Conservation (phyloP, 2,888 invertebrate genomes). For the Octonoba sinensis region DNA sequence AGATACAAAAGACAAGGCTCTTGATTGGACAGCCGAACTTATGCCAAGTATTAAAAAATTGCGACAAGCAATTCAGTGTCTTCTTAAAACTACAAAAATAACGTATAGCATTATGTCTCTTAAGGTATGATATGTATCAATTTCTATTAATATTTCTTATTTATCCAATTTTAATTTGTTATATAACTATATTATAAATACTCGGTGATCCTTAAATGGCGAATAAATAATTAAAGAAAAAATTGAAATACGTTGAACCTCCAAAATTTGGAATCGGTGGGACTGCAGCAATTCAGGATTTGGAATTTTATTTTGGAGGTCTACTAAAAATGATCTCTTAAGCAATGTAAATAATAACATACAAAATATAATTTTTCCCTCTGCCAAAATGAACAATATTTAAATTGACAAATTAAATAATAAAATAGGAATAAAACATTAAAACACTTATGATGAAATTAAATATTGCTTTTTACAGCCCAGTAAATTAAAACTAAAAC, state of each 20-base stretch:
- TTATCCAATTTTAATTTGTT: neutral
- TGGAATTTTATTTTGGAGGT: too few species aligned
- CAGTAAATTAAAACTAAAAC: too few species aligned
- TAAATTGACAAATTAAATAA: too few species aligned
- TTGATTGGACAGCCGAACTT: slow-evolving; percentile 81
- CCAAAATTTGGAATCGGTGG: too few species aligned
- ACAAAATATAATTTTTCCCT: too few species aligned
- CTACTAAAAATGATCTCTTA: too few species aligned
- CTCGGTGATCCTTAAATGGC: neutral
- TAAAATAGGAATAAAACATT: too few species aligned
- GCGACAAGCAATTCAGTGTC: slow-evolving; percentile 58
- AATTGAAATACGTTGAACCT: neutral
- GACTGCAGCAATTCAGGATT: too few species aligned
- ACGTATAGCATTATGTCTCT: slow-evolving; percentile 69
- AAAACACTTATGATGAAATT: too few species aligned
- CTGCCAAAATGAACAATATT: too few species aligned
- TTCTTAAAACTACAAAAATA: slow-evolving; percentile 49
- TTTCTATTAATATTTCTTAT: neutral
- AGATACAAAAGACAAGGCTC: slow-evolving; percentile 74
- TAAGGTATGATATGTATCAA: slow-evolving; percentile 66
- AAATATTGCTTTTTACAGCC: too few species aligned
- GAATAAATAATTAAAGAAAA: neutral
- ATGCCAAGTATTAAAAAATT: slow-evolving; percentile 85
- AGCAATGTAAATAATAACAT: too few species aligned
- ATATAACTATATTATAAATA: neutral